Percentiles rank a stretch among this genome's conserved stretches.
Evolutionary conservation across 2,888 invertebrate species (phyloP).

Genomic region (Melanchra persicariae): DNA sequence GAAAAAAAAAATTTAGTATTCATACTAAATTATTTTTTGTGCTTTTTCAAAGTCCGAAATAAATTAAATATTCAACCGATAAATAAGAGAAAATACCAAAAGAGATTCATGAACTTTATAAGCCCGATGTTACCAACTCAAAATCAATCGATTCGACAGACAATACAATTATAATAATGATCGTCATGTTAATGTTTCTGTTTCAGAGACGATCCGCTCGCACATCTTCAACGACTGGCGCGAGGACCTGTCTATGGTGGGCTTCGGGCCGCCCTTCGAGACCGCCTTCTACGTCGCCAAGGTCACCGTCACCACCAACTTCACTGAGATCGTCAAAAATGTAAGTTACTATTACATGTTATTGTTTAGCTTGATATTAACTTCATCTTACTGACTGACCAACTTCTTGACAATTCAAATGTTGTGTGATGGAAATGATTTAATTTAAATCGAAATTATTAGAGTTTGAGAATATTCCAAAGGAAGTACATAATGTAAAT

Average conservation of each 20-base stretch:
- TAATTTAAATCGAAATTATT: too few relatives aligned
- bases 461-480: too few relatives aligned
- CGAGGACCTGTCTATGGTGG: slow-evolving; percentile 84
- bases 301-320: slow-evolving; percentile 86
- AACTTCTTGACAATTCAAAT: too few relatives aligned
- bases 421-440: too few relatives aligned
- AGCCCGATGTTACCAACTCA: background rate
- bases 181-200: slow-evolving; percentile 7
- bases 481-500: too few relatives aligned
- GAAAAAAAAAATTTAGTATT: background rate
- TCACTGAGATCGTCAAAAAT: slow-evolving; percentile 87
- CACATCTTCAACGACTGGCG: slow-evolving; percentile 88
- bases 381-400: too few relatives aligned
- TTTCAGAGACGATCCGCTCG: slow-evolving; percentile 83
- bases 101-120: background rate
- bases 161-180: too few relatives aligned
- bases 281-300: slow-evolving; percentile 93
- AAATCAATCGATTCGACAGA: too few relatives aligned
- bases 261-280: slow-evolving; percentile 91
- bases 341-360: slow-evolving; percentile 77
- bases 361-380: too few relatives aligned
- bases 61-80: too few relatives aligned
- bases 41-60: background rate
- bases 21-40: too few relatives aligned
- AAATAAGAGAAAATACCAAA: background rate